Evolutionary conservation across 23 tunicate species (phyloP).

Genomic region (Botrylloides violaceus): DNA sequence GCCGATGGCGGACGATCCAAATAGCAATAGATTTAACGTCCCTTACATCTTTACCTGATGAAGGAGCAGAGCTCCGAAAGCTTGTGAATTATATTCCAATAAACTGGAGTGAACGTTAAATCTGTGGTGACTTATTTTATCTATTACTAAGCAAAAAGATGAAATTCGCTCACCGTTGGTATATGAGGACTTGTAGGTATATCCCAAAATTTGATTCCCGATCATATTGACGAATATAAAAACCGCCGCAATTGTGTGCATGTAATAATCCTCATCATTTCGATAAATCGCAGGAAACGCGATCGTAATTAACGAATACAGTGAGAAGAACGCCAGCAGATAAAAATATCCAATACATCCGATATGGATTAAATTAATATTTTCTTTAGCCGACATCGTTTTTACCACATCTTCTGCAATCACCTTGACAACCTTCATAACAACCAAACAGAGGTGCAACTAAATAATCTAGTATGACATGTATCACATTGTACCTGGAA

Average conservation of each 20-base stretch:
- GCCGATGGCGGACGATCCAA: too few species aligned
- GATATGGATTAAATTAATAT: constrained; percentile 24
- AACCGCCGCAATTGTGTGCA: constrained; percentile 1
- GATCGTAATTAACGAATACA: constrained; percentile 45
- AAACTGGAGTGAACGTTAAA: too few species aligned
- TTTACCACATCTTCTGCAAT: not conserved
- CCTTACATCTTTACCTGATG: too few species aligned
- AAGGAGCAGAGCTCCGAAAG: too few species aligned
- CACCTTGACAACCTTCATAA: not conserved
- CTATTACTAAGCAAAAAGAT: not conserved
- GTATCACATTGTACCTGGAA: too few species aligned
- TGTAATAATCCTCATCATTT: constrained; percentile 19
- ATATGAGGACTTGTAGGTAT: constrained; percentile 12
- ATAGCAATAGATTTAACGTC: too few species aligned
- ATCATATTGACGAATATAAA: constrained; percentile 66
- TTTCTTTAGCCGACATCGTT: constrained; percentile 18
- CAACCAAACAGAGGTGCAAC: too few species aligned
- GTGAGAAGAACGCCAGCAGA: constrained; percentile 30
- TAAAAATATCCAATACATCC: constrained; percentile 46
- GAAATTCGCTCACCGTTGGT: constrained; percentile 32
- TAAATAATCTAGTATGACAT: too few species aligned
- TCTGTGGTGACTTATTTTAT: too few species aligned
- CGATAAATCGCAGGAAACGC: constrained; percentile 44
- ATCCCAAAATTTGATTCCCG: constrained; percentile 71
- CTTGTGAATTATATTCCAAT: too few species aligned